Evolutionary conservation across 2,797 vertebrate genomes (phyloP).

Genomic region (Bradypodion ventrale): DNA sequence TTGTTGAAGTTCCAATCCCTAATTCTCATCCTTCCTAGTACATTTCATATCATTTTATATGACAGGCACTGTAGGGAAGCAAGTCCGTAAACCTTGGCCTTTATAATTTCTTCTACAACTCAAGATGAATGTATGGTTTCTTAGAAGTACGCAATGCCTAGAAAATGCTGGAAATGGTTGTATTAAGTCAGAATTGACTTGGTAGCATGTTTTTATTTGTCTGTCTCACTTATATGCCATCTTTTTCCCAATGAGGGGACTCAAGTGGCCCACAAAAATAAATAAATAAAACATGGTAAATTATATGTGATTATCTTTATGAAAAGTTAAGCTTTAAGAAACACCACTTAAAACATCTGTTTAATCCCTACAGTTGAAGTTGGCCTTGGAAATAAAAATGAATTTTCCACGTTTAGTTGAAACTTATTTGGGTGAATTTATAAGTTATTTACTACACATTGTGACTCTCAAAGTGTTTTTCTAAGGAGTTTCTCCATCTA

Average conservation of each 20-base stretch:
- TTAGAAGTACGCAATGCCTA: no score
- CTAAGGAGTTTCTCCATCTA: neutral
- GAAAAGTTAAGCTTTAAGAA: neutral
- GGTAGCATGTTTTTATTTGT: no score
- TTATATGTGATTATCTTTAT: neutral
- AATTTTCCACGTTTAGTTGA: neutral
- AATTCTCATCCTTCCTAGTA: neutral
- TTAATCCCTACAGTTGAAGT: neutral
- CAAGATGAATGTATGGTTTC: neutral
- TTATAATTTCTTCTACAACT: neutral
- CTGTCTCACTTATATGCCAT: no score
- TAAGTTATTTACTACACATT: no score
- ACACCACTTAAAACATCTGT: neutral
- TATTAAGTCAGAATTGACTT: no score
- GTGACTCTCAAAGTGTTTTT: neutral
- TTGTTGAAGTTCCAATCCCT: neutral
- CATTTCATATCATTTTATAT: neutral
- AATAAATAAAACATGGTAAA: no score
- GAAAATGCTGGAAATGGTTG: no score
- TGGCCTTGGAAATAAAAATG: neutral
- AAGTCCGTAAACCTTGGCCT: neutral
- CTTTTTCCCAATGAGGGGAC: no score
- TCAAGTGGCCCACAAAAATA: no score
- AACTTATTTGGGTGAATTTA: neutral
- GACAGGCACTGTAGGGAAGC: neutral